Base-by-base conservation (phyloP, 1,140 invertebrate genomes). In the Pinna nobilis region DNA sequence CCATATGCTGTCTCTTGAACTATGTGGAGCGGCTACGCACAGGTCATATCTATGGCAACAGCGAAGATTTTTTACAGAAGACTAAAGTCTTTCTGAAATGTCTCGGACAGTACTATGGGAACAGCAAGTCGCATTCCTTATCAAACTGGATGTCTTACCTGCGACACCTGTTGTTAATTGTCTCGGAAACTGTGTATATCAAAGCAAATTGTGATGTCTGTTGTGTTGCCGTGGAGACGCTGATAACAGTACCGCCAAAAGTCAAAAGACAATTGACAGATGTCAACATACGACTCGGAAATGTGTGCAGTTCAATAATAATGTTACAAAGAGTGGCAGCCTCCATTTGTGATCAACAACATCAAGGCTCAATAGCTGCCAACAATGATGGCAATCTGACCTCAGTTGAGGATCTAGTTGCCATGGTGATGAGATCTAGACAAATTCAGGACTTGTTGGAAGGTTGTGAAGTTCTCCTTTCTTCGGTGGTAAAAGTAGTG, bases 381-480 rank as follows among this genome's bases (percentile, higher is more conserved):
- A 44, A 37, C 11, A 57, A 51, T 2, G 33, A 44, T 11, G 49
- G 39, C 3, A 50, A 30, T 15, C 18, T 50, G 9, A 50, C n/a
- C 15, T 49, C 20, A 47, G 60, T 64, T 20, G 66, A 65, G 13
- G 44, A 47, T 59, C 32, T 65, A n/a, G 39, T 70, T 57, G 18
- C 61, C 11, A 57, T 63, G 51, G 60, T 60, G 2, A 59, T 28
- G 30, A 64, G 39, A 32, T 65, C 60, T 35, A 64, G 66, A 32
- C 50, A 75, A n/a, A 41, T 70, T 15, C 61, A 64, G 30, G 67
- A 75, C 53, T 39, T 65, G 49, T 65, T 75, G 28, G 66, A 75
- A 51, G 73, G 73, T 2, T 75, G 73, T 50, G 51, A 75, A 28
- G 51, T 75, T 50, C 44, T 75, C 23, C 39, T 75, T 25, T 55